A percentile compares a stretch with the other conserved stretches of the same genome.
phyloP scores from a whole-genome alignment of 2,888 invertebrate genomes.

The Drosophila limbata region DNA sequence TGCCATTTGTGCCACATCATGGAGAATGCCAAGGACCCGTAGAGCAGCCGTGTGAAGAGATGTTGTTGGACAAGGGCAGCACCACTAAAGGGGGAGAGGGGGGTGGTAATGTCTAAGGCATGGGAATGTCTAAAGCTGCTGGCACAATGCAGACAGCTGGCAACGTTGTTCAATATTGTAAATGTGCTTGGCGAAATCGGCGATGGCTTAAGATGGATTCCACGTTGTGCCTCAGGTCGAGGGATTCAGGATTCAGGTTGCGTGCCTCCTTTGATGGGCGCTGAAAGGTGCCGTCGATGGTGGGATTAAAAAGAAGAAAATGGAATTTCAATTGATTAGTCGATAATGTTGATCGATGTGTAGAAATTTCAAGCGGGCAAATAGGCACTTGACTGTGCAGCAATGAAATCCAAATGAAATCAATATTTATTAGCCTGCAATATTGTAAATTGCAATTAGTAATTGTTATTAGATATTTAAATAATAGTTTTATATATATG shows the following conservation, averaged over 20 bases:
- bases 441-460: too few relatives aligned
- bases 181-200: constrained; percentile 59
- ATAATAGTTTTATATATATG: too few relatives aligned
- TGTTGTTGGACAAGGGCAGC: constrained; percentile 36
- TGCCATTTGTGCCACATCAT: constrained; percentile 79
- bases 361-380: constrained; percentile 5
- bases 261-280: constrained; percentile 8
- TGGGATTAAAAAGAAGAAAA: background rate
- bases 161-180: constrained; percentile 69
- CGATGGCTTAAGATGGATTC: constrained; percentile 70
- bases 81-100: background rate
- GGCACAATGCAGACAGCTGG: constrained; percentile 70
- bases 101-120: constrained; percentile 23
- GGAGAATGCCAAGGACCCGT: constrained; percentile 62
- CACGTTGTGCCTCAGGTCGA: constrained; percentile 16
- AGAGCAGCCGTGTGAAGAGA: constrained; percentile 50
- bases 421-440: background rate
- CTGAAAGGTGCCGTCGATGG: constrained; percentile 8
- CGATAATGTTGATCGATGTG: constrained; percentile 69
- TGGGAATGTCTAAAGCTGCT: constrained; percentile 69
- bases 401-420: background rate
- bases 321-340: constrained; percentile 66
- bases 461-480: too few relatives aligned
- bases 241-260: constrained; percentile 6
- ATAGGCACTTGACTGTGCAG: background rate